phyloP scores from a whole-genome alignment of 2,797 vertebrate genomes.

The Vipera ursinii region DNA sequence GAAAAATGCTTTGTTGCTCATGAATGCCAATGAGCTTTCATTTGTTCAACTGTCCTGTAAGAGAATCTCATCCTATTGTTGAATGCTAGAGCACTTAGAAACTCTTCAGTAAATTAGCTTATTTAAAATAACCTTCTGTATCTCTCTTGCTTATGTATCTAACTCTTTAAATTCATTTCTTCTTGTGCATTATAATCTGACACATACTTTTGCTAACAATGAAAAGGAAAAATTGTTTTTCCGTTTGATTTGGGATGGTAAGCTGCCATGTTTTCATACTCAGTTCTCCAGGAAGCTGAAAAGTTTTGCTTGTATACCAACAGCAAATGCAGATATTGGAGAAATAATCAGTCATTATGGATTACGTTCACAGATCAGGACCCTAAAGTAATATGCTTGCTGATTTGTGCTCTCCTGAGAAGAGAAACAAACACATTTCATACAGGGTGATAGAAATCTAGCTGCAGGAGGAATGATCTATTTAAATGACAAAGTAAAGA shows the following conservation, averaged over 20 bases:
- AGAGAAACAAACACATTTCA: slow-evolving; percentile 39
- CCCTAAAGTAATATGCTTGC: slow-evolving; percentile 45
- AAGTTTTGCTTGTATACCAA: slow-evolving; percentile 40
- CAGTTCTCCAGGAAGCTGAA: slow-evolving; percentile 13
- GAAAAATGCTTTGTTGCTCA: slow-evolving; percentile 25
- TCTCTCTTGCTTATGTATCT: slow-evolving; percentile 28
- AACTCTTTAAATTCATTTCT: slow-evolving; percentile 15
- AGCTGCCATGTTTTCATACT: slow-evolving; percentile 13
- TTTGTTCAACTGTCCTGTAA: slow-evolving; percentile 1
- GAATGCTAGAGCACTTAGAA: slow-evolving; percentile 23
- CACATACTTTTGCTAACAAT: slow-evolving; percentile 39
- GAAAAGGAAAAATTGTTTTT: background rate
- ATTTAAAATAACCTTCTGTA: background rate
- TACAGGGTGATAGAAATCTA: slow-evolving; percentile 46
- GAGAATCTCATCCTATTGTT: slow-evolving; percentile 41
- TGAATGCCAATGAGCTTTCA: background rate
- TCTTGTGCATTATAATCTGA: slow-evolving; percentile 33
- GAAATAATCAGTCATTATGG: slow-evolving; percentile 25
- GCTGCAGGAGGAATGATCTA: slow-evolving; percentile 40
- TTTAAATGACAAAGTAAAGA: slow-evolving; percentile 27
- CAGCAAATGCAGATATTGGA: slow-evolving; percentile 15
- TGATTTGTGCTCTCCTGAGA: slow-evolving; percentile 51
- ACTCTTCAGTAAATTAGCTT: background rate
- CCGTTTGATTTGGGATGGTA: slow-evolving; percentile 15
- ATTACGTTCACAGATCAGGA: slow-evolving; percentile 44